Conservation (phyloP, 2,113 vertebrate species). For the Stigmatopora nigra region DNA sequence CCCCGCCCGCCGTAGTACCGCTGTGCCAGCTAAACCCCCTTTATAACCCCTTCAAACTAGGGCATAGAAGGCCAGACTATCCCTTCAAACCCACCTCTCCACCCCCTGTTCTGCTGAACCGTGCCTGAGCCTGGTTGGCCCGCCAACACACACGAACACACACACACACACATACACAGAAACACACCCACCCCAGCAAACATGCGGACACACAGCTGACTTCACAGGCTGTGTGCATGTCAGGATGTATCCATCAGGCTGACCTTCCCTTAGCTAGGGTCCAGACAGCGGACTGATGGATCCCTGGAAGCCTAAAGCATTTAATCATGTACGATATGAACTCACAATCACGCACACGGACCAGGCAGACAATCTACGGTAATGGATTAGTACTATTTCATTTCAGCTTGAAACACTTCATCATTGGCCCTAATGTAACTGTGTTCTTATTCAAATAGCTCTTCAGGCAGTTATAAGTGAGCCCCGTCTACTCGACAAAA, state of each 20-base stretch:
- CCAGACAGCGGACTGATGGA: constrained; percentile 56
- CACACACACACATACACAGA: constrained; percentile 16
- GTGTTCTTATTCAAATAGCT: constrained; percentile 32
- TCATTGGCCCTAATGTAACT: constrained; percentile 26
- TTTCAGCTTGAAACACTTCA: constrained; percentile 33
- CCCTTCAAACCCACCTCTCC: constrained; percentile 43
- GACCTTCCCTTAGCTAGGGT: constrained; percentile 65
- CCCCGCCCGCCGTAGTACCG: constrained; percentile 13
- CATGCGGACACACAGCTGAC: constrained; percentile 51
- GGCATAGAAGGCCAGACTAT: constrained; percentile 36
- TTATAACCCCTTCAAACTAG: constrained; percentile 45
- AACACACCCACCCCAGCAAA: constrained; percentile 2
- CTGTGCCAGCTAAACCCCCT: constrained; percentile 33
- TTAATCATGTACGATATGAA: constrained; percentile 23
- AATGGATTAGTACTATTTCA: constrained; percentile 31
- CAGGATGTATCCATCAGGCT: constrained; percentile 70
- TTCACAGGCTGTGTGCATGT: constrained; percentile 66
- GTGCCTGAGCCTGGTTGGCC: constrained; percentile 39
- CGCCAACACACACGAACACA: constrained; percentile 33
- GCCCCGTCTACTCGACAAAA: constrained; percentile 20
- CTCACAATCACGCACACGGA: constrained; percentile 13
- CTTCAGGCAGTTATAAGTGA: constrained; percentile 1
- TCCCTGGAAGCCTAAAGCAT: constrained; percentile 48
- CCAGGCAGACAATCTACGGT: constrained; percentile 20
- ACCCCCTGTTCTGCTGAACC: constrained; percentile 54